phyloP scores from a whole-genome alignment of 2,797 vertebrate species.

The Prionace glauca region DNA sequence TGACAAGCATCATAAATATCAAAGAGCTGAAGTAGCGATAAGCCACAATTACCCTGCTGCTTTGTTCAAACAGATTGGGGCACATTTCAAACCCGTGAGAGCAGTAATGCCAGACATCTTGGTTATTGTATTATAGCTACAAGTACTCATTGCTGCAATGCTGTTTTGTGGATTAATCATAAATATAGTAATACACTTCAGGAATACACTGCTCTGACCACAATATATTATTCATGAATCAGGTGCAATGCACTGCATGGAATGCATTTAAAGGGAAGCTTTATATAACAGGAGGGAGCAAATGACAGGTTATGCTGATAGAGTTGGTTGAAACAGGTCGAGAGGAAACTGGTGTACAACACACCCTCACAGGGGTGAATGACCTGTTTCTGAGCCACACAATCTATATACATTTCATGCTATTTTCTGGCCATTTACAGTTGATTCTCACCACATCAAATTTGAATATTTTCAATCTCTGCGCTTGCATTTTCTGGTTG shows the following conservation, averaged over 20 bases:
- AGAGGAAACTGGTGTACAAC: neutral
- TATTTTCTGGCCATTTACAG: neutral
- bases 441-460: neutral
- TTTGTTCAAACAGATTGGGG: neutral
- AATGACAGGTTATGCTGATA: neutral
- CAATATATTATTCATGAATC: neutral
- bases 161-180: slow-evolving; percentile 3
- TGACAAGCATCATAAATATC: neutral
- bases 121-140: neutral
- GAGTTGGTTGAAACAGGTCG: neutral
- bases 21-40: slow-evolving; percentile 10
- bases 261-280: neutral
- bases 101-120: slow-evolving; percentile 6
- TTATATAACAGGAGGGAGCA: neutral
- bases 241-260: neutral
- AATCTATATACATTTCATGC: neutral
- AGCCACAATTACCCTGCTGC: neutral
- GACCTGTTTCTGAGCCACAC: neutral
- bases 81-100: neutral
- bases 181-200: neutral
- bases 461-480: neutral
- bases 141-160: slow-evolving; percentile 12
- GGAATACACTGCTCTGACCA: neutral
- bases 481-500: neutral
- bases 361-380: neutral